Conservation (phyloP, 2,888 invertebrate genomes). For the Drosophila meridiana region DNA sequence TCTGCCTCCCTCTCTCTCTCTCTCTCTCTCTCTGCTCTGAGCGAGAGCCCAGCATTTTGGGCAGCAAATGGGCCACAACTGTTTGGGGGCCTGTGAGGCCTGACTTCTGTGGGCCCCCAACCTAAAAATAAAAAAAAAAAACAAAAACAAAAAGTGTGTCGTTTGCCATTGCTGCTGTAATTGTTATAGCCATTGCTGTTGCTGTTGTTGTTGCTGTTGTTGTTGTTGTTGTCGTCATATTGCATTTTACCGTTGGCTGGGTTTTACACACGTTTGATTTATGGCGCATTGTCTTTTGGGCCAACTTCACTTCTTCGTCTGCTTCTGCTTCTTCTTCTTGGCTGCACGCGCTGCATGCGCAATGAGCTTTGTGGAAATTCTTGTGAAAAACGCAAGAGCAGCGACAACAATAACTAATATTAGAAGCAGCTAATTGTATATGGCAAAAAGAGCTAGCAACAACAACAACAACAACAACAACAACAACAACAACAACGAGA, state of each 20-base stretch:
- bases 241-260: constrained; percentile 53
- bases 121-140: constrained; percentile 19
- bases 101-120: constrained; percentile 24
- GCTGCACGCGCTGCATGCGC: constrained; percentile 50
- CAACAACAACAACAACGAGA: constrained; percentile 6
- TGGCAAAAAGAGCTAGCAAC: constrained; percentile 8
- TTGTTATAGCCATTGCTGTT: constrained; percentile 26
- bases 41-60: constrained; percentile 2
- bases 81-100: constrained; percentile 18
- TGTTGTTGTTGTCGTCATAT: constrained; percentile 27
- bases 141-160: constrained; percentile 35
- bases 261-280: constrained; percentile 39
- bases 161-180: constrained; percentile 34
- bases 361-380: constrained; percentile 59
- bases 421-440: constrained; percentile 34
- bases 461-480: constrained; percentile 7
- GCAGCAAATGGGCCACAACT: constrained; percentile 21
- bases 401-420: constrained; percentile 14
- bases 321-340: not conserved
- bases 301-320: not conserved
- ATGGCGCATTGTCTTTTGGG: constrained; percentile 50
- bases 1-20: constrained; percentile 2
- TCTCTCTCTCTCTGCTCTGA: not conserved
- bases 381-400: constrained; percentile 46
- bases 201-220: constrained; percentile 6